These are phyloP conservation scores for Otus scops DNA, from an alignment of 2,797 vertebrate genomes.

Conservation along the genomic window DNA sequence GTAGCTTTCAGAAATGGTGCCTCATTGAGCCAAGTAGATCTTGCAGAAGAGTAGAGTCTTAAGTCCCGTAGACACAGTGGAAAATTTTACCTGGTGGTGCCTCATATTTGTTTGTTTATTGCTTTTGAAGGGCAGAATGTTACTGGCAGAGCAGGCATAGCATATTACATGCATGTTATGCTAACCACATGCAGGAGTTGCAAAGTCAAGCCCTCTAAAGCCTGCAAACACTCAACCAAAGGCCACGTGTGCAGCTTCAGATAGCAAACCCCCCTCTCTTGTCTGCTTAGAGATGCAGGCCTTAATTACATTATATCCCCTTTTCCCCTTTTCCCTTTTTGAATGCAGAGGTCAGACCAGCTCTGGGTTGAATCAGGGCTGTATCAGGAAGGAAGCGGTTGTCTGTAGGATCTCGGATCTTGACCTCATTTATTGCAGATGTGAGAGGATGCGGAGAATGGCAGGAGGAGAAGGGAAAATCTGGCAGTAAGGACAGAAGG, in stretches of 20 bases:
- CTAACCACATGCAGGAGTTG: not conserved
- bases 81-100: not conserved
- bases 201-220: not conserved
- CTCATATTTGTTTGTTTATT: not conserved
- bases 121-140: not conserved
- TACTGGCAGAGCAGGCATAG: not conserved
- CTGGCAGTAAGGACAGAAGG: not conserved
- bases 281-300: not conserved
- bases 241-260: not conserved
- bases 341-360: not conserved
- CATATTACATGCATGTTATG: not conserved
- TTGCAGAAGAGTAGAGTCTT: not conserved
- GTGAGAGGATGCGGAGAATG: not conserved
- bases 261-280: not conserved
- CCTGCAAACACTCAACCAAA: not conserved
- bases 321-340: not conserved
- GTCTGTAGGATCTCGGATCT: conserved; percentile 44
- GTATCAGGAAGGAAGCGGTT: conserved; percentile 28
- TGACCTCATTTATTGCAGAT: conserved; percentile 54
- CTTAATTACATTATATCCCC: not conserved
- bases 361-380: conserved; percentile 7
- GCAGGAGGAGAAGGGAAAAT: not conserved
- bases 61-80: not conserved
- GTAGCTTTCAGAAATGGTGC: not conserved
- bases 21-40: not conserved